Evolutionary conservation across 30 jellyfish, hydroid and myxozoan species (phyloP), one percentile per base, ranked within the genome.

Genomic region (Aurelia coerulea): DNA sequence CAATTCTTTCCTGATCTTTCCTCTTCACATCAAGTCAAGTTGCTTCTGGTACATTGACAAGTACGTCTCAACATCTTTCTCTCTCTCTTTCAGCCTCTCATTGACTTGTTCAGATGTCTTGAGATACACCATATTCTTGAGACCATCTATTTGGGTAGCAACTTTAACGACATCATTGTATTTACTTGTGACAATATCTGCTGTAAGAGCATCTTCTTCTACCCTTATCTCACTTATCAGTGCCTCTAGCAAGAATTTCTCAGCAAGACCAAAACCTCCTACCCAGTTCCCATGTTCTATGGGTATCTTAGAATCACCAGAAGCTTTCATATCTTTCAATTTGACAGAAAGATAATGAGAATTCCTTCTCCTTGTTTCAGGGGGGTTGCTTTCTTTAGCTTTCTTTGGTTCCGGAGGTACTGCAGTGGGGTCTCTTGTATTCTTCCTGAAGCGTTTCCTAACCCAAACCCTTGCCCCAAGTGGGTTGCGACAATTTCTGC

Each of bases 191-290:
- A 93, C 98, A 78, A 81, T 75, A 49, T 81, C 94, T 4, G 98
- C 86, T 59, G 98, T 93, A 18, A 93, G 73, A 5, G 95, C 33
- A 46, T 88, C 95, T 37, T 93, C 98, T 16, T 88, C 98, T 53
- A 94, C 80, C 65, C 84, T 88, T 79, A 93, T 76, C 64, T 93
- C 98, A 78, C 95, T 84, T 14, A 93, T 93, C 75, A 93, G 65
- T 9, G 98, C 95, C 73, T 93, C 98, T 42, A 93, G 89, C 34
- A 93, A 59, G 76, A 78, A 82, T 62, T 93, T 97, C 68, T 93
- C 98, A 7, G 93, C 70, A 10, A 88, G 41, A 17, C 89, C 84
- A 96, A 97, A 93, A 39, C 89, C 78, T n/a, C 81, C 91, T 68
- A 88, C 88, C 49, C 88, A 68, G 12, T 68, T 79, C 68, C 89